Evolutionary conservation across 2,797 vertebrate species (phyloP), one percentile per base, ranked within the genome.

Genomic region (Cyprinella venusta): DNA sequence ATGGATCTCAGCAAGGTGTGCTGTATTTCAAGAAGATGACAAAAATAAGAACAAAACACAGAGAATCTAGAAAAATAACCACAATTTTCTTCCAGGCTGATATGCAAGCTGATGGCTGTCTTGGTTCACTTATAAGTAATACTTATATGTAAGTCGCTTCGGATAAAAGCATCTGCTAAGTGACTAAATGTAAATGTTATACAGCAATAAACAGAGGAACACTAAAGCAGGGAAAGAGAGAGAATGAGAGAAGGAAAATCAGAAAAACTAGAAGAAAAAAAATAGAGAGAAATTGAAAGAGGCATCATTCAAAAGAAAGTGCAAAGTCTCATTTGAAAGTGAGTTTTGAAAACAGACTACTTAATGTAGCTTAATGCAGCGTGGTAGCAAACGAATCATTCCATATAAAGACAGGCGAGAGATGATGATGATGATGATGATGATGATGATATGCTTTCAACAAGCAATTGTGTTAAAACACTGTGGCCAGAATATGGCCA

Each of bases 371-470:
- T 48, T 80, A 80, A 72, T 81, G 42, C 30, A 81, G 52, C 64
- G 7, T 68, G 56, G 10, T 16, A 81, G 24, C 54, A 80, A 76
- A 59, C 80, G 21, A 63, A 78, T 84, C 61, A 70, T 67, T 59
- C 36, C 63, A 76, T 85, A 72, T 72, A 86, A 88, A 81, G 70
- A 81, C 70, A 74, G 59, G n/a, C 59, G 19, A 30, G 63, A 82
- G 59, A 74, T 33, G 30, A 33, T 42, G 59, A 74, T 42, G 56
- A 77, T 63, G 75, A 76, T 67, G 64, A 26, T 40, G 36, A 87
- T 81, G 2, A 48, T 83, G 82, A 88, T 64, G 56, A 87, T 84
- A 86, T 85, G 87, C 86, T 91, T 90, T 91, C 88, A 90, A 88
- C 80, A 88, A 77, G 72, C 30, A 80, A 74, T 88, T 89, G 45